phyloP scores from a whole-genome alignment of 2,797 vertebrate species.

The Eulemur coronatus region DNA sequence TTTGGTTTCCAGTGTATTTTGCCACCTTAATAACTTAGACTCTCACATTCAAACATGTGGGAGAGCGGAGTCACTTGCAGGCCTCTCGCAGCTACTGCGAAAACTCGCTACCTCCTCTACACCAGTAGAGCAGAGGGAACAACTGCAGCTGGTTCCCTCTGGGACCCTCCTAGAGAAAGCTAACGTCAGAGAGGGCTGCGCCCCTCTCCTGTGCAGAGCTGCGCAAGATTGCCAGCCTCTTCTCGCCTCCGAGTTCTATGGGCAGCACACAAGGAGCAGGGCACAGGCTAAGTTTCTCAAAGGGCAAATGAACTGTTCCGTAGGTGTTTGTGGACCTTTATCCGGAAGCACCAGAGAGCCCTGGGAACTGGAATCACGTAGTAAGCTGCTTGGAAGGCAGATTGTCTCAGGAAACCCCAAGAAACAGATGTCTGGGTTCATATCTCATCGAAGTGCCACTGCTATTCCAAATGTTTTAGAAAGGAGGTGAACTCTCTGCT shows the following conservation, averaged over 20 bases:
- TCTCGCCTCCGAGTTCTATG: neutral
- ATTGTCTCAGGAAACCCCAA: conserved; percentile 52
- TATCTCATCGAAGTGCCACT: conserved; percentile 20
- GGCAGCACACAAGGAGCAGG: neutral
- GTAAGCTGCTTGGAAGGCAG: conserved; percentile 15
- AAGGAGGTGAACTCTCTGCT: conserved; percentile 52
- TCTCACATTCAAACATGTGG: neutral
- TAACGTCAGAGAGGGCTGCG: neutral
- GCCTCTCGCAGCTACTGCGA: neutral
- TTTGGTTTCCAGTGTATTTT: neutral
- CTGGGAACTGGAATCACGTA: conserved; percentile 5
- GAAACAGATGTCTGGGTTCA: conserved; percentile 65
- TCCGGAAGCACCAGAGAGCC: neutral
- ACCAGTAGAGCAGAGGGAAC: neutral
- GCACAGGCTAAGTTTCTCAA: neutral
- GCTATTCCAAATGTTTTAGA: conserved; percentile 55
- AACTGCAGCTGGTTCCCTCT: neutral
- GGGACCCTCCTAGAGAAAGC: neutral
- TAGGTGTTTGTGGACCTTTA: neutral
- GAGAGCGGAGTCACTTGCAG: neutral
- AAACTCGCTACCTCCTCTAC: neutral
- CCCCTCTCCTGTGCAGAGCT: neutral
- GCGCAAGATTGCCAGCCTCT: neutral
- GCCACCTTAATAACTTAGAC: neutral
- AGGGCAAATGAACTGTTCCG: neutral